phyloP scores from a whole-genome alignment of 2,888 invertebrate species.

The Lycaena phlaeas region DNA sequence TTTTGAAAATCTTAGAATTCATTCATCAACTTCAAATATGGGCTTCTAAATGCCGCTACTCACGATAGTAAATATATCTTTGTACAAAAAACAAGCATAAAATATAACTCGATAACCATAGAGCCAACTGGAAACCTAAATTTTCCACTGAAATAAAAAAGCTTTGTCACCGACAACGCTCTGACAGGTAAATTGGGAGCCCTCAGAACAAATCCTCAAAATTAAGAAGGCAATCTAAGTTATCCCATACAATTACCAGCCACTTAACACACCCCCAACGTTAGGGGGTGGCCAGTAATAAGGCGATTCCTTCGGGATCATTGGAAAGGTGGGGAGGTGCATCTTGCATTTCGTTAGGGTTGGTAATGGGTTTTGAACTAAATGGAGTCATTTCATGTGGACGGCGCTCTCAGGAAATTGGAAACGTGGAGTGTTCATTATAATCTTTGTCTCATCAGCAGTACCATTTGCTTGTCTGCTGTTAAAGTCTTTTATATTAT shows the following conservation, averaged over 20 bases:
- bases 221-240: slow-evolving; percentile 71
- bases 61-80: no score
- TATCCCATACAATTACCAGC: slow-evolving; percentile 66
- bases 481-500: no score
- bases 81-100: no score
- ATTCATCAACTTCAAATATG: no score
- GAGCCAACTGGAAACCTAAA: background rate
- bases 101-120: background rate
- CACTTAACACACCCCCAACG: slow-evolving; percentile 54
- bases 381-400: slow-evolving; percentile 17
- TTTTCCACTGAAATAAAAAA: background rate
- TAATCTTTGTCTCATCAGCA: slow-evolving; percentile 12
- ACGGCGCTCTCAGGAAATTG: slow-evolving; percentile 12
- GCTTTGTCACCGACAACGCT: background rate
- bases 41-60: no score
- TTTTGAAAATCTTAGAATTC: no score
- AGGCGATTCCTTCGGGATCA: slow-evolving; percentile 38
- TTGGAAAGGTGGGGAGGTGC: slow-evolving; percentile 25
- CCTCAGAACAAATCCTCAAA: slow-evolving; percentile 24
- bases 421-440: slow-evolving; percentile 15
- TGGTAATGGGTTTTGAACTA: slow-evolving; percentile 21
- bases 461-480: no score
- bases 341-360: slow-evolving; percentile 28
- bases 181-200: slow-evolving; percentile 5
- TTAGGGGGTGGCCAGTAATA: slow-evolving; percentile 43